Evolutionary conservation across 2,888 invertebrate species (phyloP).

Genomic region (Lypha dubia): DNA sequence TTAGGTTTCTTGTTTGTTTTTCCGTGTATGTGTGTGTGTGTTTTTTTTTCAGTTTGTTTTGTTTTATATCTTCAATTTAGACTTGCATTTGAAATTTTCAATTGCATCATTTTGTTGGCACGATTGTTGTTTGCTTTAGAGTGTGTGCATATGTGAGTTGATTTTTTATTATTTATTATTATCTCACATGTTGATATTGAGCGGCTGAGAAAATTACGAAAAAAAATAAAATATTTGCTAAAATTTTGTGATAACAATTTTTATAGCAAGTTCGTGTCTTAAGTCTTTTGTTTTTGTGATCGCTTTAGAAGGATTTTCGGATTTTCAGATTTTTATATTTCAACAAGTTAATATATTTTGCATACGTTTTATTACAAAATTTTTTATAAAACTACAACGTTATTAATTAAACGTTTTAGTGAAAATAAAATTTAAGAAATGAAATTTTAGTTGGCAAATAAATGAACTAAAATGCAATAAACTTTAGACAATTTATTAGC

Average conservation of each 20-base stretch:
- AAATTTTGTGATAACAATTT: slow-evolving; percentile 24
- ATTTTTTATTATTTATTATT: slow-evolving; percentile 14
- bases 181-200: slow-evolving; percentile 9
- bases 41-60: neutral
- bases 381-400: no score
- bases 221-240: neutral
- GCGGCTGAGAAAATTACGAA: slow-evolving; percentile 25
- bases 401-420: no score
- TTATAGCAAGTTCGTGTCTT: slow-evolving; percentile 78
- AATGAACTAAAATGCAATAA: no score
- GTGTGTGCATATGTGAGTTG: neutral
- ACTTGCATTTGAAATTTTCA: slow-evolving; percentile 67
- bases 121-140: slow-evolving; percentile 39
- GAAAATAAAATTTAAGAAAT: no score
- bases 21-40: no score
- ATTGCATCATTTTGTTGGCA: slow-evolving; percentile 59
- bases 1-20: slow-evolving; percentile 23
- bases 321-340: neutral
- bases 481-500: no score
- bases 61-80: slow-evolving; percentile 49
- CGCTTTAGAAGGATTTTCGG: neutral
- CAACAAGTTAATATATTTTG: neutral
- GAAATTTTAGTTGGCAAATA: no score
- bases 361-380: no score
- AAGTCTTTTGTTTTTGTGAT: slow-evolving; percentile 77